Conservation (phyloP, 2,797 vertebrate genomes). For the Anabacerthia variegaticeps region DNA sequence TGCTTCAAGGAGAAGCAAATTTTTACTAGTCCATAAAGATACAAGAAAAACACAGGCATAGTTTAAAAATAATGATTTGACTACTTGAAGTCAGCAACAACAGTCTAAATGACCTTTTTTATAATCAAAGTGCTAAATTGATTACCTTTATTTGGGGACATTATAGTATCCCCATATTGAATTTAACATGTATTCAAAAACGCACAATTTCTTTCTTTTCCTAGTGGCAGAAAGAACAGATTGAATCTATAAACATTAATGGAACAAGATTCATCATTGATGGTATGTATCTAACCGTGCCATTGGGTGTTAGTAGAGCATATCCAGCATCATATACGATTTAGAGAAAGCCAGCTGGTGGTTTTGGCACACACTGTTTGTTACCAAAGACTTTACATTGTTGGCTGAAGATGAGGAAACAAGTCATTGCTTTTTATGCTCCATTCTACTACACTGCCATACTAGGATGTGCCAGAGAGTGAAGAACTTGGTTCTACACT, state of each 20-base stretch:
- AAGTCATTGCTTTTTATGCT: background rate
- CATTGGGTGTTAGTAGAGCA: background rate
- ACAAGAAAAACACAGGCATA: background rate
- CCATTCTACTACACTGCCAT: background rate
- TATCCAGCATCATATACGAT: background rate
- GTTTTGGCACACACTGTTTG: background rate
- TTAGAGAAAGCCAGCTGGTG: background rate
- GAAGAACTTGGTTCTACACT: background rate
- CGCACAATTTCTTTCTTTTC: constrained; percentile 10
- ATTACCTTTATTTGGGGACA: background rate
- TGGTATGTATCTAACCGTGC: constrained; percentile 74
- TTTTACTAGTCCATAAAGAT: background rate
- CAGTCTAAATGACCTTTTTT: background rate
- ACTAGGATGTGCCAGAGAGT: background rate
- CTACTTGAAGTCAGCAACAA: background rate
- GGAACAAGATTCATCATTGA: constrained; percentile 90
- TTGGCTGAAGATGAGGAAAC: background rate
- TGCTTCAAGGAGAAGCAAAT: background rate
- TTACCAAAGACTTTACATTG: background rate
- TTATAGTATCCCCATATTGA: background rate
- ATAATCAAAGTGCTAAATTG: background rate
- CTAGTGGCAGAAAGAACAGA: constrained; percentile 87
- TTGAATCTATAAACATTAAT: constrained; percentile 88
- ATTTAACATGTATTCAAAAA: background rate
- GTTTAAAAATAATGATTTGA: background rate